Conservation (phyloP, 2,888 invertebrate species). For the Clunio marinus region DNA sequence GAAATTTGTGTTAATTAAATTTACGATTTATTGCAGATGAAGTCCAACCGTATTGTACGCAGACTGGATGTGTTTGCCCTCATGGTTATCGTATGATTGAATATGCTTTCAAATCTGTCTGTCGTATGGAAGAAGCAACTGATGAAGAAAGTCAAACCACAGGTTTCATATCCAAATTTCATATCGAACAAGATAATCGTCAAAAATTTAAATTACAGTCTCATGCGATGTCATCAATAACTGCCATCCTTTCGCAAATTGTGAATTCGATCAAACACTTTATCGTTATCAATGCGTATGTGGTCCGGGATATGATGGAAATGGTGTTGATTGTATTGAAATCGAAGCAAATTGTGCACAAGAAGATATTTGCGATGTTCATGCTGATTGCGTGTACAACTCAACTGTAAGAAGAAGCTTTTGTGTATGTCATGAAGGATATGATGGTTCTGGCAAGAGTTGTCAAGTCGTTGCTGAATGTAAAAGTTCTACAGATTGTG, state of each 20-base stretch:
- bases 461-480: constrained; percentile 68
- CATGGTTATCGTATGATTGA: constrained; percentile 54
- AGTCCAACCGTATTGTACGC: constrained; percentile 46
- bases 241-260: constrained; percentile 79
- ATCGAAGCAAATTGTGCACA: constrained; percentile 56
- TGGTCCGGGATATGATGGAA: constrained; percentile 77
- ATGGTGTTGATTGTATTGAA: constrained; percentile 70
- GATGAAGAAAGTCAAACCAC: neutral
- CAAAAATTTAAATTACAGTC: constrained; percentile 52
- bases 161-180: neutral
- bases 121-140: constrained; percentile 25
- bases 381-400: constrained; percentile 71
- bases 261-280: constrained; percentile 58
- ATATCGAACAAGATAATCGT: neutral
- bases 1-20: constrained; percentile 48
- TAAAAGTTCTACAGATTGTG: constrained; percentile 61
- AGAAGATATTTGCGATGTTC: constrained; percentile 64
- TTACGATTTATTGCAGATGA: no score
- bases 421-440: constrained; percentile 65
- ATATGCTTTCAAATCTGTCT: constrained; percentile 33
- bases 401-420: constrained; percentile 60
- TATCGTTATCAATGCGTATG: constrained; percentile 68
- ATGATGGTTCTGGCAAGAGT: constrained; percentile 73
- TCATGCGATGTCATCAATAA: constrained; percentile 70
- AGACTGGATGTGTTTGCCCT: constrained; percentile 53